phyloP scores from a whole-genome alignment of 64 coral and sea anemone genomes.

The Pachyseris speciosa region DNA sequence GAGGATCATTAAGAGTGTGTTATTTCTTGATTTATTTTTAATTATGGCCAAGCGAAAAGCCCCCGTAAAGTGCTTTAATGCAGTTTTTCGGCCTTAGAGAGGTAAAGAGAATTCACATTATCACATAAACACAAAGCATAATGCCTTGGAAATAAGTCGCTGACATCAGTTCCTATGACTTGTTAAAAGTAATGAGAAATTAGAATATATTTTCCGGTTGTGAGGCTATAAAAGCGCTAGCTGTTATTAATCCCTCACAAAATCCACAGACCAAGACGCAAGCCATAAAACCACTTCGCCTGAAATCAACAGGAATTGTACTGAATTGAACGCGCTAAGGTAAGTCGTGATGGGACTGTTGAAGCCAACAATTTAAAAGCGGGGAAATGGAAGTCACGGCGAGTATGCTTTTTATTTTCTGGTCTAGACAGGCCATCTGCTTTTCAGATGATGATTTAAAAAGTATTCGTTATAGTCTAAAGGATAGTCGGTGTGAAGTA shows the following conservation, averaged over 20 bases:
- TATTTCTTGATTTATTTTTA: not conserved
- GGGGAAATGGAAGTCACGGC: too few species aligned
- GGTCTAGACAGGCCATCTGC: too few species aligned
- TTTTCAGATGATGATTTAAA: too few species aligned
- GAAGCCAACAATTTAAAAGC: too few species aligned
- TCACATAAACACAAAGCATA: not conserved
- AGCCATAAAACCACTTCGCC: too few species aligned
- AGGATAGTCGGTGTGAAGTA: too few species aligned
- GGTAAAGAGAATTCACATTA: not conserved
- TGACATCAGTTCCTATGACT: not conserved
- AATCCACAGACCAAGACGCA: too few species aligned
- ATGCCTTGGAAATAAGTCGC: not conserved
- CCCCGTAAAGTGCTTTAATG: not conserved
- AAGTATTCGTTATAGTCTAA: too few species aligned
- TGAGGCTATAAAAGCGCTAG: not conserved
- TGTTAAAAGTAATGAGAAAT: constrained; percentile 4
- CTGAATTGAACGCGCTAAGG: too few species aligned
- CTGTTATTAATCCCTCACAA: not conserved
- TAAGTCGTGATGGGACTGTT: too few species aligned
- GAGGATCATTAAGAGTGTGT: not conserved
- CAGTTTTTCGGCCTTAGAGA: not conserved
- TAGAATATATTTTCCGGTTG: not conserved
- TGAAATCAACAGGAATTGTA: too few species aligned
- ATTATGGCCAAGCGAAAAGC: not conserved
- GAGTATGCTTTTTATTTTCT: too few species aligned